These are phyloP conservation scores for Macrostomum lignano DNA, from an alignment of 1,140 invertebrate genomes.

Conservation along the genomic window DNA sequence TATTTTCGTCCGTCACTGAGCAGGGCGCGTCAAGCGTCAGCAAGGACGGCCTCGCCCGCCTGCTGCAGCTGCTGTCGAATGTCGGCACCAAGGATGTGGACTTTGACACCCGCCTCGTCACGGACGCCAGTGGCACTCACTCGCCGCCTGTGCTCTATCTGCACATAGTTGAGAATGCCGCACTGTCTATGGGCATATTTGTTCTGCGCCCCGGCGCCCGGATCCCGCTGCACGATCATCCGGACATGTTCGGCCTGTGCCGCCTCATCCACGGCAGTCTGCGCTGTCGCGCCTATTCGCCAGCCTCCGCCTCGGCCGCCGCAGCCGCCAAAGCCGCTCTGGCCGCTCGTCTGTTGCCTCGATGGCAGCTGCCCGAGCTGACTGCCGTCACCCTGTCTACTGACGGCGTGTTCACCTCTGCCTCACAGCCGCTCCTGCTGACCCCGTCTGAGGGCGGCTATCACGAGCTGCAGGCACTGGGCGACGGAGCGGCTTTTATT, in stretches of 20 bases:
- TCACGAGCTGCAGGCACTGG: conserved; percentile 44
- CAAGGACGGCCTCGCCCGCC: no score
- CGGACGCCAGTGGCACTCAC: no score
- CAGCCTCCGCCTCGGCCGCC: conserved; percentile 1
- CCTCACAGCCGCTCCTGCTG: conserved; percentile 33
- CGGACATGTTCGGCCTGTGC: conserved; percentile 57
- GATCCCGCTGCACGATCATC: conserved; percentile 65
- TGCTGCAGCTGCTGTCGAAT: no score
- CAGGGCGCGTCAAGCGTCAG: no score
- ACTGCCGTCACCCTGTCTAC: conserved; percentile 2
- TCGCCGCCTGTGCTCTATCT: conserved; percentile 57
- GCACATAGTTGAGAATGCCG: conserved; percentile 45
- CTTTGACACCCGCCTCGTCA: no score
- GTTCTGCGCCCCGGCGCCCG: conserved; percentile 41
- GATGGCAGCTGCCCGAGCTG: conserved; percentile 7
- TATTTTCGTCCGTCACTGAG: no score
- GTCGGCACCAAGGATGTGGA: no score
- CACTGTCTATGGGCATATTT: conserved; percentile 54
- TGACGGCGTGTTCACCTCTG: conserved; percentile 10
- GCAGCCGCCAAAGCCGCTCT: neutral
- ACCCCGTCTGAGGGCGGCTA: conserved; percentile 46
- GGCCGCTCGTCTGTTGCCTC: conserved; percentile 2
- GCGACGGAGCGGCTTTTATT: conserved; percentile 51
- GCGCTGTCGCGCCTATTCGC: neutral
- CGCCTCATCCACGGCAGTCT: conserved; percentile 45